Conservation (phyloP, 2,888 invertebrate genomes). For the Strigamia transsilvanica region DNA sequence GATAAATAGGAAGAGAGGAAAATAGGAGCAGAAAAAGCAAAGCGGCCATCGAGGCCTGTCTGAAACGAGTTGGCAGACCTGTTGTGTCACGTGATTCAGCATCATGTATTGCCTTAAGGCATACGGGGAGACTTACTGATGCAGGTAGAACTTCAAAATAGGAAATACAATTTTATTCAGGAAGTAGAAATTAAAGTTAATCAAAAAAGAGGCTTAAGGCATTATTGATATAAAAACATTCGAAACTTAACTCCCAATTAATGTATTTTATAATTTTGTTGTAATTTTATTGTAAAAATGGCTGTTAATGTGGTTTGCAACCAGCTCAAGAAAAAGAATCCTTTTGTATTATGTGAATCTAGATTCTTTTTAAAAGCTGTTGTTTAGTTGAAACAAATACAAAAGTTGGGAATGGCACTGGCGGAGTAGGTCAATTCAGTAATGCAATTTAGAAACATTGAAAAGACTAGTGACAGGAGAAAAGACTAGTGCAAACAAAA, state of each 20-base stretch:
- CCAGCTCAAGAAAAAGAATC: too few species aligned
- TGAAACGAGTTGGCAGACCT: slow-evolving; percentile 37
- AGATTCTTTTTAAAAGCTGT: too few species aligned
- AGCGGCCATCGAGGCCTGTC: slow-evolving; percentile 45
- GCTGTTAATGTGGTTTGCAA: too few species aligned
- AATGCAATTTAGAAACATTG: too few species aligned
- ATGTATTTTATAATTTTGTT: background rate
- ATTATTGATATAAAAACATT: background rate
- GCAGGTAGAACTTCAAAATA: slow-evolving; percentile 27
- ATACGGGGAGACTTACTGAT: background rate
- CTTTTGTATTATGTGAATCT: too few species aligned
- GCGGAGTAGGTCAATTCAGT: too few species aligned
- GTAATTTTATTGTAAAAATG: too few species aligned
- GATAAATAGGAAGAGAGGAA: slow-evolving; percentile 1
- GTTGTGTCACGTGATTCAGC: slow-evolving; percentile 23
- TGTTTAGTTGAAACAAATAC: too few species aligned
- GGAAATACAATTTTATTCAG: background rate
- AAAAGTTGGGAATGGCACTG: too few species aligned
- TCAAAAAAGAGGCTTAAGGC: background rate
- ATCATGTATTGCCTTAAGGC: slow-evolving; percentile 10
- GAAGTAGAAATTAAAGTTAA: background rate
- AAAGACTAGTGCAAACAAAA: too few species aligned
- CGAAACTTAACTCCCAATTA: background rate
- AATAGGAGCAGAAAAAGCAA: slow-evolving; percentile 6
- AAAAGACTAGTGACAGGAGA: too few species aligned